Conservation (phyloP, 2,797 vertebrate genomes). For the Poecilia gillii region DNA sequence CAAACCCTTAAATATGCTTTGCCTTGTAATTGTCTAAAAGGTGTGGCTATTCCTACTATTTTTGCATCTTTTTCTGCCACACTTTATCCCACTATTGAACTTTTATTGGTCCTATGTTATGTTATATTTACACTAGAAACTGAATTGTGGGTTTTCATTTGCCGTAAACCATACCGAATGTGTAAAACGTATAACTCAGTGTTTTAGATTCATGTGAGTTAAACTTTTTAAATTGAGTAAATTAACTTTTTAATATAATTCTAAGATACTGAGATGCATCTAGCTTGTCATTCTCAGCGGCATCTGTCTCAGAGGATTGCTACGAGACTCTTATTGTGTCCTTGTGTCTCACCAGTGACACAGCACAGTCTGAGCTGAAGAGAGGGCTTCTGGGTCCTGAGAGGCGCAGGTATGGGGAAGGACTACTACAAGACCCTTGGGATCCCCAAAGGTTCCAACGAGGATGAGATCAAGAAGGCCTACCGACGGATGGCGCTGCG, state of each 20-base stretch:
- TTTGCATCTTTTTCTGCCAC: background rate
- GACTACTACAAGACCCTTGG: slow-evolving; percentile 98
- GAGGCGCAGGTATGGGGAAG: slow-evolving; percentile 89
- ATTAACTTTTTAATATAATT: background rate
- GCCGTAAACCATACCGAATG: background rate
- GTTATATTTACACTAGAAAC: background rate
- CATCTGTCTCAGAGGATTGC: slow-evolving; percentile 14
- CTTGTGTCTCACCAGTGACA: slow-evolving; percentile 56
- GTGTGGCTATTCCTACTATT: background rate
- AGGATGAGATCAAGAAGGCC: slow-evolving; percentile 98
- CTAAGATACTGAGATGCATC: background rate
- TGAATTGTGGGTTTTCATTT: background rate
- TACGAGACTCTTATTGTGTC: slow-evolving; percentile 29
- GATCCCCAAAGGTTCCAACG: slow-evolving; percentile 91
- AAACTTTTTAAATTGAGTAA: background rate
- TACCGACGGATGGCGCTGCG: slow-evolving; percentile 97
- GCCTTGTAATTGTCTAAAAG: background rate
- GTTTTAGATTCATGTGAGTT: background rate
- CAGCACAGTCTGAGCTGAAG: slow-evolving; percentile 51
- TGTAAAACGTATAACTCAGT: background rate
- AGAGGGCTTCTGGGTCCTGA: slow-evolving; percentile 39
- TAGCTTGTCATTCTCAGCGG: slow-evolving; percentile 24
- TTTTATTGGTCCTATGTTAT: background rate
- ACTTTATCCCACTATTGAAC: background rate
- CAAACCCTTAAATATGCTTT: background rate